A percentile compares a stretch with the other conserved stretches of the same genome.
phyloP scores from a whole-genome alignment of 2,797 vertebrate genomes.

The Petrocephalus schoutedeni region DNA sequence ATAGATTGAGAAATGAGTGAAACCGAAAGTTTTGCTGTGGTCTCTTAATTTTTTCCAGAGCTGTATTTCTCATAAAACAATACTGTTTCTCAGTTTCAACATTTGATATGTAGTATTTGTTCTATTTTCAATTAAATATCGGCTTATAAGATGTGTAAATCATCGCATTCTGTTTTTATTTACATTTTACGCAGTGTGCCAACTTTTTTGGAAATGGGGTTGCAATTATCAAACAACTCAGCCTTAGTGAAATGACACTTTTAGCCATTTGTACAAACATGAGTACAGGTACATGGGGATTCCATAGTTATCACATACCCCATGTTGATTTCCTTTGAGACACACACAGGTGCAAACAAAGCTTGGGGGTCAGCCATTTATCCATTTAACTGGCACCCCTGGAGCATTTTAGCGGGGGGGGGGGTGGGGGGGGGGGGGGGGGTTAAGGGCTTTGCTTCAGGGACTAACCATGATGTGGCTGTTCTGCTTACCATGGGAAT shows the following conservation, averaged over 20 bases:
- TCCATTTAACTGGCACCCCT: neutral
- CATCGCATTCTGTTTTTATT: neutral
- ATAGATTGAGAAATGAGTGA: too few relatives aligned
- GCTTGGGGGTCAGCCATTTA: neutral
- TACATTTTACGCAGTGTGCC: too few relatives aligned
- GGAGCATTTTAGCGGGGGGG: neutral
- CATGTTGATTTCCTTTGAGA: neutral
- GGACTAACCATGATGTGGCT: neutral
- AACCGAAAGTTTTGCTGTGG: too few relatives aligned
- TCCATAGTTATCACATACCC: neutral
- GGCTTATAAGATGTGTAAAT: neutral
- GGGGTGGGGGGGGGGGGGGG: neutral
- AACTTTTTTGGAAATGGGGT: too few relatives aligned
- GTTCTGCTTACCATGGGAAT: neutral
- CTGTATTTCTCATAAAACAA: too few relatives aligned
- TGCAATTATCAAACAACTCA: neutral
- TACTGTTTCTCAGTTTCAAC: too few relatives aligned
- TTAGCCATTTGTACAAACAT: neutral
- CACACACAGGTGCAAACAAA: neutral
- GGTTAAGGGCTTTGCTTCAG: neutral
- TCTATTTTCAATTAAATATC: too few relatives aligned
- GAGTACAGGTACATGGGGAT: neutral
- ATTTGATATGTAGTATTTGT: too few relatives aligned
- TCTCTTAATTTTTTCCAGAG: too few relatives aligned
- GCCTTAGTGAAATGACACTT: neutral